Evolutionary conservation across 2,888 invertebrate species (phyloP), one percentile per base, ranked within the genome.

Genomic region (Atethmia centrago): DNA sequence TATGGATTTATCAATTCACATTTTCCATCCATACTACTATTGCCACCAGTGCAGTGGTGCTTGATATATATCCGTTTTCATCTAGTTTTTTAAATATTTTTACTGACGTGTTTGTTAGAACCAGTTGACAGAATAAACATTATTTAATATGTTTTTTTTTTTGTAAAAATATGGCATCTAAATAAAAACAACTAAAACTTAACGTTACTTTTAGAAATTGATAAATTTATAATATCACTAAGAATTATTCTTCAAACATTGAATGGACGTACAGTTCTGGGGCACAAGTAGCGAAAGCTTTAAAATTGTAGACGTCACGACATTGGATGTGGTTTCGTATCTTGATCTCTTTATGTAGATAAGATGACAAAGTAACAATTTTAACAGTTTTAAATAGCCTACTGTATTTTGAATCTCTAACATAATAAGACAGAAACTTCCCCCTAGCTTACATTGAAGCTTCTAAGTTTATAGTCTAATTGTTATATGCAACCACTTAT

Each of bases 401-500:
- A 4, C 4, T 63, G 21, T 47, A 63, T 9, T 45, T 8, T 7
- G 42, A 14, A 45, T 45, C 25, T 14, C 28, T 28, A 45, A 31
- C 21, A 5, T 31, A n/a, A 9, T 12, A 14, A 53, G 40, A n/a
- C 2, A 19, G 14, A 9, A 31, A 40, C n/a, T 40, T 56, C 10
- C n/a, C n/a, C n/a, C 51, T 51, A 2, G 31, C 45, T 45, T 4
- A 36, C 21, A 28, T 14, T 3, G 14, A 14, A 69, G 21, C 25
- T 49, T 4, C 31, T 8, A 21, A 28, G 7, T 19, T 16, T 31
- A 64, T 63, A 21, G n/a, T 47, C 21, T 74, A 49, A 78, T 53
- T 51, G 45, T 19, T 12, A 8, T 40, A n/a, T 53, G 66, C 56
- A 66, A 79, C 56, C 75, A 75, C 79, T 70, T 66, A 70, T 74